Percentiles rank a stretch among this genome's conserved stretches.
phyloP scores from a whole-genome alignment of 2,888 invertebrate species.

The Drosophila leonis region DNA sequence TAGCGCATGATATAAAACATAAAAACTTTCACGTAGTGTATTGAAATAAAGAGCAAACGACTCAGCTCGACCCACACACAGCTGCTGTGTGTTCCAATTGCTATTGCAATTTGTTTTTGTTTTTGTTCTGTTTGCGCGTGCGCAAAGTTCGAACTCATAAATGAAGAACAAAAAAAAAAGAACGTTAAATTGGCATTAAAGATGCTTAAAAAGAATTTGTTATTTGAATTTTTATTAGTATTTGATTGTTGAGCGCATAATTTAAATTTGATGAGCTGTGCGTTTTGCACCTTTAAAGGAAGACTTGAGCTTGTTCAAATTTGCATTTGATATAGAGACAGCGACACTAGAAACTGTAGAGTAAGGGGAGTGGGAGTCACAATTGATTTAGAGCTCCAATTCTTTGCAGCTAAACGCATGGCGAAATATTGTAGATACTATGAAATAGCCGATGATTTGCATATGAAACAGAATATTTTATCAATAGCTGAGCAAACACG shows the following conservation, averaged over 20 bases:
- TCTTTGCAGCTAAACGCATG: slow-evolving; percentile 27
- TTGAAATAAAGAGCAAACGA: neutral
- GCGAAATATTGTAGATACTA: neutral
- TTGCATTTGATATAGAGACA: slow-evolving; percentile 20
- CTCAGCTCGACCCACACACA: slow-evolving; percentile 18
- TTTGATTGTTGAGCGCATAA: slow-evolving; percentile 33
- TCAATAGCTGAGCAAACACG: slow-evolving; percentile 43
- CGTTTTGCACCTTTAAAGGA: slow-evolving; percentile 51
- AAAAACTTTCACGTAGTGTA: neutral
- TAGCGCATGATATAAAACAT: neutral
- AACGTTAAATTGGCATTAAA: slow-evolving; percentile 15
- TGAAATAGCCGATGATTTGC: slow-evolving; percentile 28
- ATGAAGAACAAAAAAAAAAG: neutral
- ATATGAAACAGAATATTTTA: slow-evolving; percentile 41
- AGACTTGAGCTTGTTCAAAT: slow-evolving; percentile 16
- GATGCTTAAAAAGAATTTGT: slow-evolving; percentile 23
- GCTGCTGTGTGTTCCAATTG: slow-evolving; percentile 16
- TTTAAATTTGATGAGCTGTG: slow-evolving; percentile 49
- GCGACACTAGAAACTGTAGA: neutral
- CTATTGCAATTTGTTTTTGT: slow-evolving; percentile 37
- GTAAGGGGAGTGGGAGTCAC: neutral
- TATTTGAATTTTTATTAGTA: slow-evolving; percentile 22
- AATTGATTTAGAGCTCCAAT: slow-evolving; percentile 30
- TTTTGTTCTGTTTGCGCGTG: slow-evolving; percentile 33
- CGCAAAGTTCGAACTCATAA: slow-evolving; percentile 20